Conservation (phyloP, 2,888 invertebrate genomes). For the Tenodera sinensis region DNA sequence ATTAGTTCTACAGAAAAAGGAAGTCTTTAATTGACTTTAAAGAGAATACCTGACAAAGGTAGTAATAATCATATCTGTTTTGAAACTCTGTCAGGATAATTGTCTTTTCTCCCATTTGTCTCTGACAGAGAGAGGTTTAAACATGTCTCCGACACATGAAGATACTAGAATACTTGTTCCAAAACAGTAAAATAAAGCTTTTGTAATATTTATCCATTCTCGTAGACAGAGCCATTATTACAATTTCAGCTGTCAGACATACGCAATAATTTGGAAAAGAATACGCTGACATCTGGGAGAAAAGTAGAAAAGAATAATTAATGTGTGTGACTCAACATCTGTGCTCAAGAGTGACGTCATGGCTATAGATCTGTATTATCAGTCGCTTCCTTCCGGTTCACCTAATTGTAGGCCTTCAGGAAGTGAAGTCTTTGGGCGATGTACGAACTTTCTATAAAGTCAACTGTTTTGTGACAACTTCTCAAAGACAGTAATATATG, state of each 20-base stretch:
- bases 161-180: background rate
- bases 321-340: background rate
- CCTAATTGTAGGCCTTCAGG: background rate
- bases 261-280: background rate
- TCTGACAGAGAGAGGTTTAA: no score
- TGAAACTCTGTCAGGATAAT: no score
- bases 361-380: background rate
- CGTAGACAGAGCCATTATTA: background rate
- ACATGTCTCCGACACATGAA: no score
- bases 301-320: background rate
- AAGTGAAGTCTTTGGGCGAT: background rate
- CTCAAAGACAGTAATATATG: background rate
- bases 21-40: no score
- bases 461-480: background rate
- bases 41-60: no score
- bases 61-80: no score
- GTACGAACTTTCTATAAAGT: background rate
- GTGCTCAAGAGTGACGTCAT: background rate
- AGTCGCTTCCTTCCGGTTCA: background rate
- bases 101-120: no score
- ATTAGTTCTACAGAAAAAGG: no score
- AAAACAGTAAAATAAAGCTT: background rate
- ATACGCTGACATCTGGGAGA: background rate
- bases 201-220: background rate
- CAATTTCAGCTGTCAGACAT: background rate